Base-by-base conservation (phyloP, 2,888 invertebrate genomes). In the Corbicula japonica region DNA sequence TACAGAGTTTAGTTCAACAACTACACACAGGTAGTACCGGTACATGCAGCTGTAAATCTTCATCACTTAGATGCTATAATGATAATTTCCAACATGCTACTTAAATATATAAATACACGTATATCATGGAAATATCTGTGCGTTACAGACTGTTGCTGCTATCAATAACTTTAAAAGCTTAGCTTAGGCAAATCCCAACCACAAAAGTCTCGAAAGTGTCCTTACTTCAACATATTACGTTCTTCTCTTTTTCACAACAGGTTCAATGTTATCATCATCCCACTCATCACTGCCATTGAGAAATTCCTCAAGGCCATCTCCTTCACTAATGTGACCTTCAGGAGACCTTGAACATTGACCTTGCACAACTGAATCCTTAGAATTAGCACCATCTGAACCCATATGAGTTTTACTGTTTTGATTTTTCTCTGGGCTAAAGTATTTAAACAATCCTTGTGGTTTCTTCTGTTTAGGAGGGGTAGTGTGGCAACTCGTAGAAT, bases 161-260 rank as follows among this genome's bases (percentile, higher is more conserved):
- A n/a, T n/a, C n/a, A n/a, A n/a, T n/a, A n/a, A n/a, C n/a, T n/a
- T n/a, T n/a, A n/a, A n/a, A n/a, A n/a, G n/a, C n/a, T n/a, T n/a
- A n/a, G n/a, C n/a, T n/a, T n/a, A n/a, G n/a, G n/a, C n/a, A n/a
- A n/a, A n/a, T n/a, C n/a, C n/a, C n/a, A n/a, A n/a, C n/a, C n/a
- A n/a, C n/a, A n/a, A n/a, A n/a, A n/a, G n/a, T n/a, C n/a, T n/a
- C n/a, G n/a, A n/a, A n/a, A n/a, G n/a, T n/a, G n/a, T n/a, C n/a
- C n/a, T n/a, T n/a, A n/a, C n/a, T n/a, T n/a, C n/a, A n/a, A n/a
- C 48, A 48, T 23, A n/a, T 74, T 56, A 80, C 4, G 48, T 41
- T 71, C 34, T 81, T 35, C 54, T 28, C 54, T 77, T 81, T 66
- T 81, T 81, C 18, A 32, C 35, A 34, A 34, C 54, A 44, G 83